Evolutionary conservation across 2,888 invertebrate genomes (phyloP).

Genomic region (Eilema depressum): DNA sequence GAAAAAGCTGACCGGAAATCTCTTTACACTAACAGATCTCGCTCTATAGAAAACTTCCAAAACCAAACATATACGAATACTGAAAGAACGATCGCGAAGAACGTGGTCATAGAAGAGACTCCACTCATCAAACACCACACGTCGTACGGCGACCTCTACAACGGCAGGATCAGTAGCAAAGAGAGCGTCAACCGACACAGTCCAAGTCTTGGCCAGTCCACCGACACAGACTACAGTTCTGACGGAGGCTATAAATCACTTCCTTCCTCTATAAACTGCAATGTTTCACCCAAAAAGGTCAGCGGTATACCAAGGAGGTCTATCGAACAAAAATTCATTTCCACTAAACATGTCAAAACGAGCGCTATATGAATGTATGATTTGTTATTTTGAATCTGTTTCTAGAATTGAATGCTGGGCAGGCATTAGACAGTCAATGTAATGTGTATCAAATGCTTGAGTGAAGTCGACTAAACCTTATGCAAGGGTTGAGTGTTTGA

Average conservation of each 20-base stretch:
- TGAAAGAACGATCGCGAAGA: conserved; percentile 65
- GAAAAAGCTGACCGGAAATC: conserved; percentile 71
- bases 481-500: conserved; percentile 27
- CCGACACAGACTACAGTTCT: conserved; percentile 84
- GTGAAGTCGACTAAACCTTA: conserved; percentile 8
- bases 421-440: conserved; percentile 37
- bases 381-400: conserved; percentile 49
- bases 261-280: conserved; percentile 83
- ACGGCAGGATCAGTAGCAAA: conserved; percentile 78
- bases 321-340: conserved; percentile 79
- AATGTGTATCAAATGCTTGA: conserved; percentile 17
- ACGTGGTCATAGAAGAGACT: conserved; percentile 73
- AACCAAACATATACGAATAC: conserved; percentile 65
- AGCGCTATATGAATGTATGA: conserved; percentile 72
- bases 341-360: conserved; percentile 80
- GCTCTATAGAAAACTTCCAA: conserved; percentile 84
- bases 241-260: conserved; percentile 85
- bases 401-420: conserved; percentile 37
- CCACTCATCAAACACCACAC: conserved; percentile 78
- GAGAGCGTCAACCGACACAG: conserved; percentile 81
- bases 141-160: conserved; percentile 81
- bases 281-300: conserved; percentile 76
- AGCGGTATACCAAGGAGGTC: conserved; percentile 84
- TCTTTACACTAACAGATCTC: conserved; percentile 75
- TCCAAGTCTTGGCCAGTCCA: conserved; percentile 80